phyloP scores from a whole-genome alignment of 2,113 vertebrate species.

The Planiliza haematocheilus region DNA sequence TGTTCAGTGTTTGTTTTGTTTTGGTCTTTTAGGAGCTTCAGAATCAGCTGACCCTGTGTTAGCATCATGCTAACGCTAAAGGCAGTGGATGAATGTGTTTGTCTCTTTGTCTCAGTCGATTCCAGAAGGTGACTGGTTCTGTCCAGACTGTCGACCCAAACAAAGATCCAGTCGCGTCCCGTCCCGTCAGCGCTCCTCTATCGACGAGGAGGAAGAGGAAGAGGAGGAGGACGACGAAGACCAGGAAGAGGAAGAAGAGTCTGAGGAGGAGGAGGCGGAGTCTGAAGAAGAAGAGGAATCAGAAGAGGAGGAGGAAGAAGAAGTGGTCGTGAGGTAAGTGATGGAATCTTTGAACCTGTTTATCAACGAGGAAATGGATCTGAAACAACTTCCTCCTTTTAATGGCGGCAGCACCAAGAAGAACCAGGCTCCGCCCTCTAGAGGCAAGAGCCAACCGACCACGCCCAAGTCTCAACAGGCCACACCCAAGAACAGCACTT shows the following conservation, averaged over 20 bases:
- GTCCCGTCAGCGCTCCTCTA: conserved; percentile 89
- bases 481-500: conserved; percentile 77
- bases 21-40: too few relatives aligned
- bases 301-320: conserved; percentile 69
- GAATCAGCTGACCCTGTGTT: background rate
- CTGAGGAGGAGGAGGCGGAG: conserved; percentile 72
- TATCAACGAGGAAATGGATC: background rate
- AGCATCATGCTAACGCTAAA: background rate
- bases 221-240: conserved; percentile 87
- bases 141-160: conserved; percentile 96
- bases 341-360: background rate
- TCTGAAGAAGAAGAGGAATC: conserved; percentile 82
- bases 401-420: conserved; percentile 78
- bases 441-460: conserved; percentile 73
- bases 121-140: conserved; percentile 96
- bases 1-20: too few relatives aligned
- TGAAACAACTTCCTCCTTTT: background rate
- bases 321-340: conserved; percentile 62
- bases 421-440: conserved; percentile 85
- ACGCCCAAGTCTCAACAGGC: conserved; percentile 28
- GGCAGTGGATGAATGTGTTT: too few relatives aligned
- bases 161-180: conserved; percentile 90
- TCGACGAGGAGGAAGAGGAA: conserved; percentile 88
- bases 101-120: conserved; percentile 80
- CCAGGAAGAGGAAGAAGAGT: conserved; percentile 24